Percentiles rank a stretch among this genome's conserved stretches.
phyloP scores from a whole-genome alignment of 2,113 vertebrate genomes.

The Apeltes quadracus region DNA sequence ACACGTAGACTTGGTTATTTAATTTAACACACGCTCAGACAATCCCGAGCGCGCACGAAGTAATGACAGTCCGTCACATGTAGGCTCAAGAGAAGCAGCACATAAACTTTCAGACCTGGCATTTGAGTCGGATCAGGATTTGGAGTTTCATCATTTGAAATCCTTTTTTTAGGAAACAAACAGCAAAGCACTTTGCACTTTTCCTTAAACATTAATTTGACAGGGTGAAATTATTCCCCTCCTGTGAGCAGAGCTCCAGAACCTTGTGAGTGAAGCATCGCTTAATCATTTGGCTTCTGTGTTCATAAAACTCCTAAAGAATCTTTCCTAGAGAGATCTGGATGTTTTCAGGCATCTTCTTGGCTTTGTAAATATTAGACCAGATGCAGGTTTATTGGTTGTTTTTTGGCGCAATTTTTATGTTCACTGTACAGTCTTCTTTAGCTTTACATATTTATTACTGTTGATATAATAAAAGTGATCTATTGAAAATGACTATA shows the following conservation, averaged over 20 bases:
- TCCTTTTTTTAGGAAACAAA: conserved; percentile 8
- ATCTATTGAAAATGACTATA: conserved; percentile 12
- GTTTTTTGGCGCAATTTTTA: conserved; percentile 18
- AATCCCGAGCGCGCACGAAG: conserved; percentile 46
- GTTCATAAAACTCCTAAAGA: not conserved
- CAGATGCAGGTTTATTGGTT: conserved; percentile 6
- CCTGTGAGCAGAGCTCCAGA: conserved; percentile 1
- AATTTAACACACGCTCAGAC: conserved; percentile 46
- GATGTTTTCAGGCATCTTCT: not conserved
- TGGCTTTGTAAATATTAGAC: conserved; percentile 30
- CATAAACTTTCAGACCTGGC: conserved; percentile 1
- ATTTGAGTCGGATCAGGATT: conserved; percentile 11
- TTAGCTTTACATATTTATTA: conserved; percentile 32
- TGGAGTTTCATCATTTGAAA: conserved; percentile 9
- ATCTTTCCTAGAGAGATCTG: not conserved
- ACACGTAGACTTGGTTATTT: conserved; percentile 11
- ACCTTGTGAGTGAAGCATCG: conserved; percentile 18
- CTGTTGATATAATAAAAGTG: conserved; percentile 18
- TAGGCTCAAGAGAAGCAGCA: not conserved
- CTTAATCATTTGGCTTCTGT: not conserved
- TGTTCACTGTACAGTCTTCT: conserved; percentile 36
- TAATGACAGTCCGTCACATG: not conserved
- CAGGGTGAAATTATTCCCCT: conserved; percentile 2
- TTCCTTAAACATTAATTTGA: not conserved
- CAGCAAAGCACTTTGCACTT: not conserved